phyloP scores from a whole-genome alignment of 2,113 vertebrate species.

The Copsychus sechellarum region DNA sequence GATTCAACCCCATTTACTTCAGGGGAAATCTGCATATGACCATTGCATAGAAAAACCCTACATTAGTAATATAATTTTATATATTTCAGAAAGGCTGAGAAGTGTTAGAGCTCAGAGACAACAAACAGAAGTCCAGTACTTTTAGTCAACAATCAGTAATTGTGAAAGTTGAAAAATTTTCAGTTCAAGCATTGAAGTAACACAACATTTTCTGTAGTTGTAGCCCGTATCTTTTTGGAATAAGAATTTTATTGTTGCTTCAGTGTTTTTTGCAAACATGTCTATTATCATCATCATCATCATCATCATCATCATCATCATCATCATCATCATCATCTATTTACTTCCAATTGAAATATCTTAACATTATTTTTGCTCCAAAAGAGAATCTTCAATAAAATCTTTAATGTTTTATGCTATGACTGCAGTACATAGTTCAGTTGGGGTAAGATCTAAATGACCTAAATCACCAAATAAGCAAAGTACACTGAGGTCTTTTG shows the following conservation, averaged over 20 bases:
- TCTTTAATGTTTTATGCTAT: not conserved
- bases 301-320: too few relatives aligned
- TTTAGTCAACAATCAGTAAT: slow-evolving; percentile 1
- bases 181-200: not conserved
- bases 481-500: not conserved
- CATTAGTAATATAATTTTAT: not conserved
- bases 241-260: not conserved
- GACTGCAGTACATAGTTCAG: not conserved
- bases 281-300: not conserved
- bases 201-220: not conserved
- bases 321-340: not conserved
- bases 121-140: not conserved
- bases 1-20: not conserved
- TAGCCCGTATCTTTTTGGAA: not conserved
- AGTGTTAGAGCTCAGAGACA: not conserved
- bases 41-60: not conserved
- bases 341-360: not conserved
- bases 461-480: not conserved
- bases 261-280: not conserved
- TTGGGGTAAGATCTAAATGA: not conserved
- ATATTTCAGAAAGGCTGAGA: not conserved
- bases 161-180: not conserved
- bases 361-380: not conserved
- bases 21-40: not conserved
- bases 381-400: not conserved